phyloP scores from a whole-genome alignment of 1,140 invertebrate species.

The Oncopodura yosiiana region DNA sequence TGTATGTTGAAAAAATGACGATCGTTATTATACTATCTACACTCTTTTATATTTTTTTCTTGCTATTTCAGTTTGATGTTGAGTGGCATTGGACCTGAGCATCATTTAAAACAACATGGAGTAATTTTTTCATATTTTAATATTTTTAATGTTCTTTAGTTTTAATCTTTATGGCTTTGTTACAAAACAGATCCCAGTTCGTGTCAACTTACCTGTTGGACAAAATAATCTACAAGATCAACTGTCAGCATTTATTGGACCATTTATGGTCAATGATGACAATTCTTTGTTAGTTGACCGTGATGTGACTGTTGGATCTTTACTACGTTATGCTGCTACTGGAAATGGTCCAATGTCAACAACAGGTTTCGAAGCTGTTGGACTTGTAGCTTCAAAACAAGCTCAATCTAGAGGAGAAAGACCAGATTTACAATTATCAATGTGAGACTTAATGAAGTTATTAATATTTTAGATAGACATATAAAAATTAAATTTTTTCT shows the following conservation, averaged over 20 bases:
- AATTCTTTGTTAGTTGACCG: slow-evolving; percentile 3
- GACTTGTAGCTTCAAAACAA: neutral
- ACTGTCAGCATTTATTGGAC: slow-evolving; percentile 7
- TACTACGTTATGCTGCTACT: too few relatives aligned
- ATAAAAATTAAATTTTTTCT: too few relatives aligned
- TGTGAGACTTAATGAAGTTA: too few relatives aligned
- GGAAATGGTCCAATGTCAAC: slow-evolving; percentile 10
- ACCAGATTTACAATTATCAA: slow-evolving; percentile 5
- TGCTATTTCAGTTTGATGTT: slow-evolving; percentile 48
- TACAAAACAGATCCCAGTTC: slow-evolving; percentile 26
- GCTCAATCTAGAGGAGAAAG: neutral
- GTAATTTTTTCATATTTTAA: too few relatives aligned
- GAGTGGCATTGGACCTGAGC: slow-evolving; percentile 60
- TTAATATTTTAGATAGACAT: too few relatives aligned
- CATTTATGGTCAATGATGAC: neutral
- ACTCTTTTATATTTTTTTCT: slow-evolving; percentile 25
- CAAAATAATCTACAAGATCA: slow-evolving; percentile 41
- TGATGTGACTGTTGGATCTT: too few relatives aligned
- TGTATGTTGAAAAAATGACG: too few relatives aligned
- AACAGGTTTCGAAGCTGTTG: slow-evolving; percentile 2
- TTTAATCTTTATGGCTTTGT: too few relatives aligned
- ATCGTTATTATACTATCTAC: too few relatives aligned
- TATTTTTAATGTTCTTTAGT: too few relatives aligned
- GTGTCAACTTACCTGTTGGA: slow-evolving; percentile 7
- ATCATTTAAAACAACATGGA: too few relatives aligned